Percentiles rank a stretch among this genome's conserved stretches.
Conservation (phyloP, 2,797 vertebrate genomes). For the Meriones psammophilus region DNA sequence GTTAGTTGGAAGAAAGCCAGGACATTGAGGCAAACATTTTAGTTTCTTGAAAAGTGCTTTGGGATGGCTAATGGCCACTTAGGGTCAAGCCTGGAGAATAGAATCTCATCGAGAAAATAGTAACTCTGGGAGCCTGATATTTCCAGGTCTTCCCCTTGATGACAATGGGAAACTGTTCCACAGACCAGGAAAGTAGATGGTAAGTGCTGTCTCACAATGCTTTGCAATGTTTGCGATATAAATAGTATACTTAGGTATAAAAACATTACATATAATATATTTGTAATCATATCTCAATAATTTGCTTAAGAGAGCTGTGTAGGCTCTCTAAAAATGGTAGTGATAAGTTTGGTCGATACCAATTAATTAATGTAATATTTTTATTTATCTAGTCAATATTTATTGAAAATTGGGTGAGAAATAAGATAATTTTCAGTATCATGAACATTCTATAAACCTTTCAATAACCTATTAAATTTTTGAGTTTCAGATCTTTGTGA, state of each 20-base stretch:
- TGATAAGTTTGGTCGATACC: background rate
- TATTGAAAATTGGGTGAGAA: constrained; percentile 39
- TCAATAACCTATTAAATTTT: background rate
- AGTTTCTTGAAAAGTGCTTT: constrained; percentile 67
- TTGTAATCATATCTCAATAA: background rate
- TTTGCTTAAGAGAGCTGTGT: constrained; percentile 9
- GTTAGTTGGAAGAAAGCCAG: constrained; percentile 69
- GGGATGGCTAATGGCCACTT: constrained; percentile 76
- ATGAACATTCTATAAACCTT: background rate
- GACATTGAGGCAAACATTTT: constrained; percentile 50
- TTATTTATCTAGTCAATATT: background rate
- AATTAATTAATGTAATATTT: background rate
- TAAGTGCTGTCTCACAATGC: background rate
- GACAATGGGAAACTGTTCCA: constrained; percentile 40
- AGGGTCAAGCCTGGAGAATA: constrained; percentile 72
- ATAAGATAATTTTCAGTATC: background rate
- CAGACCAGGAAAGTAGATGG: constrained; percentile 14
- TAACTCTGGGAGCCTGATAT: constrained; percentile 27
- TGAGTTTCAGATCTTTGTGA: background rate
- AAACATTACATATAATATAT: background rate
- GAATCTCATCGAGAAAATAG: constrained; percentile 63
- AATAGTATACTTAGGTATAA: too few relatives aligned
- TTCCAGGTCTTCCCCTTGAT: constrained; percentile 57
- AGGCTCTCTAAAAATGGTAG: background rate
- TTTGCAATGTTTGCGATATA: background rate